Conservation (phyloP, 2,797 vertebrate species). For the Schizopygopsis malacanthus region DNA sequence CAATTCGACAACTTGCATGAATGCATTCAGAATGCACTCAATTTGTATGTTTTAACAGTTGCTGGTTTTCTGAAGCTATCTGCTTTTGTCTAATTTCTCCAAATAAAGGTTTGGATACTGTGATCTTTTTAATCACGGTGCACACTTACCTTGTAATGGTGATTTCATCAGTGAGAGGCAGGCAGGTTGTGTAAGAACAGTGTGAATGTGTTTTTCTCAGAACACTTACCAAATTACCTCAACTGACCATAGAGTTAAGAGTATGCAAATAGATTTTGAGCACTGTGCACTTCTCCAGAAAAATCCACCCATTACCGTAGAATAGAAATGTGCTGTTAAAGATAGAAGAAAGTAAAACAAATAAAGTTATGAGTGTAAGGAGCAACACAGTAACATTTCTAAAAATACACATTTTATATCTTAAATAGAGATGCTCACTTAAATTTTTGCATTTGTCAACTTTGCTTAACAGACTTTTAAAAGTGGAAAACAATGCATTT, state of each 20-base stretch:
- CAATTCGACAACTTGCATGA: not conserved
- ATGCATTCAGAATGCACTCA: not conserved
- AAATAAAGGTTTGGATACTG: slow-evolving; percentile 6
- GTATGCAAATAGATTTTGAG: not conserved
- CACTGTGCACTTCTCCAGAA: not conserved
- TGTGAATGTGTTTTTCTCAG: slow-evolving; percentile 36
- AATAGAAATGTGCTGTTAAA: slow-evolving; percentile 15
- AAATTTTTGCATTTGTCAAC: not conserved
- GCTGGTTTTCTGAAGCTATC: not conserved
- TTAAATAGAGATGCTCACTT: not conserved
- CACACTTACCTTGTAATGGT: slow-evolving; percentile 14
- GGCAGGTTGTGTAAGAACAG: not conserved
- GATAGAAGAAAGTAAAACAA: not conserved
- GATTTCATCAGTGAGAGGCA: not conserved
- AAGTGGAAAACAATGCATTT: not conserved
- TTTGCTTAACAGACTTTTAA: not conserved
- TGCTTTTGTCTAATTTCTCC: not conserved
- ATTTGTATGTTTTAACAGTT: not conserved
- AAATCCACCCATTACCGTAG: not conserved
- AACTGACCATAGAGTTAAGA: not conserved
- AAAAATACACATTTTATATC: not conserved
- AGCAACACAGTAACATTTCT: not conserved
- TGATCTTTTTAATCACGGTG: not conserved
- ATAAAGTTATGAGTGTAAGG: not conserved
- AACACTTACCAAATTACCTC: not conserved